Evolutionary conservation across 1,140 invertebrate species (phyloP), one percentile per base, ranked within the genome.

Genomic region (Bombyx mandarina): DNA sequence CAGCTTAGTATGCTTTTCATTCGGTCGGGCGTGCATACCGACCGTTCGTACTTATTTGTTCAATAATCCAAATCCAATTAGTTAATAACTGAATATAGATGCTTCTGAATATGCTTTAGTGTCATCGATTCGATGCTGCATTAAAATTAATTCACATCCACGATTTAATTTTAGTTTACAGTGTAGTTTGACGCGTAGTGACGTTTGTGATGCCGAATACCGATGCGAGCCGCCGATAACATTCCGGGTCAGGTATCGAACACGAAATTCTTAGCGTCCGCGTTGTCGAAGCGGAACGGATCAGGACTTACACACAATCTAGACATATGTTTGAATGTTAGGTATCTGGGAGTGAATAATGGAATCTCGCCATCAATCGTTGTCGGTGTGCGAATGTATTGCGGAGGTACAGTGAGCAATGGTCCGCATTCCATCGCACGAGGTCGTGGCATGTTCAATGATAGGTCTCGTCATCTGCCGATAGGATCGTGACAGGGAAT

Each of bases 401-500:
- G 57, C 61, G 61, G 66, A 53, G 56, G 65, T 57, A 62, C 62
- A 66, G 63, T 63, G 68, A 67, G 79, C 82, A 76, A 76, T 81
- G 78, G 66, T 67, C 70, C 56, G 71, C 79, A 83, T 85, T 76
- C 82, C 79, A 61, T 66, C 57, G 71, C 62, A 63, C 56, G 63
- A 66, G 18, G 69, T 67, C 71, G 71, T 68, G 64, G 44, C 54
- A 26, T 55, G 63, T 71, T 74, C 67, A 72, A 18, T 64, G 73
- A 74, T 73, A 78, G 71, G 65, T 73, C 66, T 71, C 77, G 71
- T 78, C 76, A 72, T 69, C 71, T 70, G 67, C 62, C 70, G 77
- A 82, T 82, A 73, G 72, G 74, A 75, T 81, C 79, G 81, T 81
- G 80, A 84, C 75, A 82, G 81, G 70, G 81, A 83, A 83, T 84